A percentile compares a stretch with the other conserved stretches of the same genome.
Conservation (phyloP, 2,113 vertebrate genomes). For the Oncorhynchus nerka region DNA sequence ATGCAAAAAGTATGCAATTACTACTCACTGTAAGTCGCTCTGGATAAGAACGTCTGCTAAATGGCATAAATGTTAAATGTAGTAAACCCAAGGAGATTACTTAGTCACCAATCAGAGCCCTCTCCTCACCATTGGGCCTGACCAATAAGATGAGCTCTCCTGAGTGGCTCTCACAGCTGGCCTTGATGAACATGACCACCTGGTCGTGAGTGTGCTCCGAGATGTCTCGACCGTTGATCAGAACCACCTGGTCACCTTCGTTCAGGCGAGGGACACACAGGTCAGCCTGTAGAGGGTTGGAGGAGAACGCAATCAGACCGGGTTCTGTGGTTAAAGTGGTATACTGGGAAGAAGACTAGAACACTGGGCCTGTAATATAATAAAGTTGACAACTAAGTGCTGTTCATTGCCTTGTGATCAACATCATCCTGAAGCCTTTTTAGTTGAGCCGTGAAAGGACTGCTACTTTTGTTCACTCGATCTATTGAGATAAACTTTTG, state of each 20-base stretch:
- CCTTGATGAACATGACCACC: slow-evolving; percentile 97
- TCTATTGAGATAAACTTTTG: too few relatives aligned
- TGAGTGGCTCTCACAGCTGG: slow-evolving; percentile 93
- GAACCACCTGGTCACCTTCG: slow-evolving; percentile 96
- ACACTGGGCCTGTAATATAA: not conserved
- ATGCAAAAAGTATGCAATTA: too few relatives aligned
- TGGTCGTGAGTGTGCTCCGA: slow-evolving; percentile 96
- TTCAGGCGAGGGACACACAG: slow-evolving; percentile 96
- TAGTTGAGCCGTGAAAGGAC: not conserved
- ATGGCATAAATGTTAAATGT: too few relatives aligned
- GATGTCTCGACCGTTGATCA: slow-evolving; percentile 95
- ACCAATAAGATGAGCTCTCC: slow-evolving; percentile 95
- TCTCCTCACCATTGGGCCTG: slow-evolving; percentile 87
- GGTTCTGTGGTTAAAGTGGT: not conserved
- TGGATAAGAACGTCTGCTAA: too few relatives aligned
- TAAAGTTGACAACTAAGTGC: too few relatives aligned
- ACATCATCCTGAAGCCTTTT: not conserved
- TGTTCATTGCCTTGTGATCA: too few relatives aligned
- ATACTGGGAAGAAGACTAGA: not conserved
- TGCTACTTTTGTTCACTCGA: too few relatives aligned
- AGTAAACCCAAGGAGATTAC: too few relatives aligned
- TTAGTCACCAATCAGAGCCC: not conserved
- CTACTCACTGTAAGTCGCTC: too few relatives aligned
- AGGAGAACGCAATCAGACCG: not conserved
- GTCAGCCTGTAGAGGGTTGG: slow-evolving; percentile 81